Conservation (phyloP, 2,888 invertebrate genomes). For the Thumatha senex region DNA sequence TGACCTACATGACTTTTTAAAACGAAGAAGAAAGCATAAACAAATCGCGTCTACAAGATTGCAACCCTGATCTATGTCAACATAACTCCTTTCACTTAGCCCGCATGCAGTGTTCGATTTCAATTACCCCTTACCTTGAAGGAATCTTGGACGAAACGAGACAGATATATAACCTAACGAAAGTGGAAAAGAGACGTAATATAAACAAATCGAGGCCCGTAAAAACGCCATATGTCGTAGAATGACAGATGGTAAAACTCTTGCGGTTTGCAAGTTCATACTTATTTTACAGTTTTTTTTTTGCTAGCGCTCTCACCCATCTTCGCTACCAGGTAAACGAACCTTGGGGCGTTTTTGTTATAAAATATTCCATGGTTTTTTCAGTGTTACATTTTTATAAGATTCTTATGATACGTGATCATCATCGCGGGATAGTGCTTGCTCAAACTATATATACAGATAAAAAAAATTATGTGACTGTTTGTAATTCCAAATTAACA, state of each 20-base stretch:
- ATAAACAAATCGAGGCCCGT: slow-evolving; percentile 76
- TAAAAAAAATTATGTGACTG: no score
- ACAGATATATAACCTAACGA: slow-evolving; percentile 19
- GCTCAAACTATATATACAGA: no score
- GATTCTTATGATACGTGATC: no score
- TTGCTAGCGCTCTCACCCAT: slow-evolving; percentile 22
- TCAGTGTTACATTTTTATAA: no score
- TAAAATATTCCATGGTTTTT: not conserved
- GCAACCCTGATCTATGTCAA: slow-evolving; percentile 53
- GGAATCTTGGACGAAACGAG: slow-evolving; percentile 62
- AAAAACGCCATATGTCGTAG: slow-evolving; percentile 71
- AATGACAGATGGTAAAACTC: slow-evolving; percentile 75
- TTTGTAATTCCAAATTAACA: no score
- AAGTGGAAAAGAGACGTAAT: slow-evolving; percentile 48
- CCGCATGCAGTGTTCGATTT: slow-evolving; percentile 79
- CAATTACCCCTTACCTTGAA: slow-evolving; percentile 74
- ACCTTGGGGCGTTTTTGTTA: slow-evolving; percentile 6
- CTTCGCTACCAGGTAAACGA: slow-evolving; percentile 28
- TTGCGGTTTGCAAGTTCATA: slow-evolving; percentile 58
- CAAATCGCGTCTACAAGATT: slow-evolving; percentile 11
- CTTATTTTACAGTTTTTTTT: slow-evolving; percentile 41
- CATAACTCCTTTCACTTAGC: slow-evolving; percentile 75
- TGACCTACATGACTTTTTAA: not conserved
- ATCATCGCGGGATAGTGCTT: no score
- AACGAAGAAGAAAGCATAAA: not conserved